These are phyloP conservation scores for Itoplectis maculator DNA, from an alignment of 2,888 invertebrate species.

Conservation along the genomic window DNA sequence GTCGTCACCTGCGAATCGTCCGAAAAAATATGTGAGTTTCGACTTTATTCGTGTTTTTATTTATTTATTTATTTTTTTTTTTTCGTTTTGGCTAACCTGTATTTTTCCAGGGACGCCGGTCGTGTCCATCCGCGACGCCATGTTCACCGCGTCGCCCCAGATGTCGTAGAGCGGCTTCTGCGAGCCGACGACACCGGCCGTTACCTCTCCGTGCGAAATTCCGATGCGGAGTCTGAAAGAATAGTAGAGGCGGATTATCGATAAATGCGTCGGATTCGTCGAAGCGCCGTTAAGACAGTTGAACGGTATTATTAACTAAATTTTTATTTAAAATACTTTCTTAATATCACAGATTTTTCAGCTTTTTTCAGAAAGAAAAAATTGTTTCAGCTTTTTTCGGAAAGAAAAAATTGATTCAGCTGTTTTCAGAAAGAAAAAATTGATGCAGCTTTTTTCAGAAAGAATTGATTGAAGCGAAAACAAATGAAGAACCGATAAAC, in stretches of 20 bases:
- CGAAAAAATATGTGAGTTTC: slow-evolving; percentile 24
- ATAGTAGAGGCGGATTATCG: too few species aligned
- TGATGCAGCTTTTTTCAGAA: background rate
- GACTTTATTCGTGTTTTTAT: background rate
- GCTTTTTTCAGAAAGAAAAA: background rate
- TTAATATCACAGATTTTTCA: background rate
- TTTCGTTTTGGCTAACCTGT: slow-evolving; percentile 86
- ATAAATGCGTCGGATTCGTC: too few species aligned
- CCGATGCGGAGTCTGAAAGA: slow-evolving; percentile 86
- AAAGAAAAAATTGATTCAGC: too few species aligned
- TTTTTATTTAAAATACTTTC: too few species aligned
- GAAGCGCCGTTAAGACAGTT: slow-evolving; percentile 12
- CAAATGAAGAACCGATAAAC: background rate
- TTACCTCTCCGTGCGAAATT: slow-evolving; percentile 95
- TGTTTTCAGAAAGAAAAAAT: background rate
- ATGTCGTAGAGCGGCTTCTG: slow-evolving; percentile 98
- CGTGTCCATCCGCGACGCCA: slow-evolving; percentile 98
- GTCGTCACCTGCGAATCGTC: slow-evolving; percentile 87
- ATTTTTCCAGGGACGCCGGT: slow-evolving; percentile 93
- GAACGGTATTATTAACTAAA: too few species aligned
- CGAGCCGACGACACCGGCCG: slow-evolving; percentile 97
- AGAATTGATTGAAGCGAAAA: too few species aligned
- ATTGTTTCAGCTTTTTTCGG: background rate
- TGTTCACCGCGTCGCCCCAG: slow-evolving; percentile 98
- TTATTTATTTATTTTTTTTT: background rate